Conservation (phyloP, 2,797 vertebrate species). For the Phataginus tricuspis region DNA sequence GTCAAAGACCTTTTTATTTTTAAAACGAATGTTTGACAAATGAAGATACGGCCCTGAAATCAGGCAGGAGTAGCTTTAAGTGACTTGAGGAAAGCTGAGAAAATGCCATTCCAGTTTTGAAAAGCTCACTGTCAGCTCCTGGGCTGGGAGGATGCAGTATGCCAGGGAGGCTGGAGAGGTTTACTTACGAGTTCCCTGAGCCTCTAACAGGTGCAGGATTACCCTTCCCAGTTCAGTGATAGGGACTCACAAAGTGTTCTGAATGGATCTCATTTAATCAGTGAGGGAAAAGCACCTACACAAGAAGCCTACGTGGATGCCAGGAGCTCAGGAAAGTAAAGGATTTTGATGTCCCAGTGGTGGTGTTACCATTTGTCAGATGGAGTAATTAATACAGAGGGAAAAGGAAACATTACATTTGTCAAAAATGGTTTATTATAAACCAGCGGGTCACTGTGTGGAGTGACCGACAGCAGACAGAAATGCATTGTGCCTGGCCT, state of each 20-base stretch:
- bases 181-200: not conserved
- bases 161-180: not conserved
- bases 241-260: not conserved
- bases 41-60: not conserved
- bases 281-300: not conserved
- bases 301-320: not conserved
- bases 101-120: not conserved
- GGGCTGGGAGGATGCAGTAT: not conserved
- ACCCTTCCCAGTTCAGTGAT: rapidly evolving
- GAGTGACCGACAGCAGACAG: not conserved
- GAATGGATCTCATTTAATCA: conserved; percentile 49
- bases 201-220: not conserved
- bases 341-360: not conserved
- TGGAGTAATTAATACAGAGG: conserved; percentile 13
- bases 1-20: not conserved
- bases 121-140: not conserved
- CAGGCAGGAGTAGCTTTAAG: not conserved
- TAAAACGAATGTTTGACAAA: not conserved
- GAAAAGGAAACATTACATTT: not conserved
- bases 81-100: not conserved
- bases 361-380: not conserved
- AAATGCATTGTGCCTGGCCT: not conserved
- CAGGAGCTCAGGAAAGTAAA: not conserved
- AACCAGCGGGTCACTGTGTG: not conserved
- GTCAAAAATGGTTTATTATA: not conserved